These are phyloP conservation scores for Drosophila arawakana DNA, from an alignment of 1,140 invertebrate species.

Conservation along the genomic window DNA sequence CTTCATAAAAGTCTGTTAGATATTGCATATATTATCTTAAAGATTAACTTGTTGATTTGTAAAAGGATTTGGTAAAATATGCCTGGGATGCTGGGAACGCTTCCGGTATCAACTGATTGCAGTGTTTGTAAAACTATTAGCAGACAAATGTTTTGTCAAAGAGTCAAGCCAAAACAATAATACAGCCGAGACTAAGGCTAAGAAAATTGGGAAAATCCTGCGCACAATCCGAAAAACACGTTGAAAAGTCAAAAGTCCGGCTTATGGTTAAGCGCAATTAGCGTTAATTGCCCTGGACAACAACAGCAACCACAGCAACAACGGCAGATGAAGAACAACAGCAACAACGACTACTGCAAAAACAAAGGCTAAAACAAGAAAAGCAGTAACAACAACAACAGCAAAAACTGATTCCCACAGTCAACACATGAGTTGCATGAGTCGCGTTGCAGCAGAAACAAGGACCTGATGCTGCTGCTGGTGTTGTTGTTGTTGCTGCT, in stretches of 20 bases:
- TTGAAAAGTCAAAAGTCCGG: conserved; percentile 78
- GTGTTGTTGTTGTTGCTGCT: conserved; percentile 2
- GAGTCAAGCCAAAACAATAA: conserved; percentile 70
- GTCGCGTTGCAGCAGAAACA: conserved; percentile 18
- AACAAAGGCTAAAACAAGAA: conserved; percentile 31
- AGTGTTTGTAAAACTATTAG: conserved; percentile 17
- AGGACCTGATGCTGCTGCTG: conserved; percentile 23
- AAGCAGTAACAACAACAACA: conserved; percentile 27
- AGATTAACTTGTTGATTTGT: too few relatives aligned
- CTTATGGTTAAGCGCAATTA: conserved; percentile 78
- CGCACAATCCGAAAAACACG: conserved; percentile 69
- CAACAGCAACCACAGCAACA: conserved; percentile 36
- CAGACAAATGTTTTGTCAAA: conserved; percentile 40
- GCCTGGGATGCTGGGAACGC: not conserved
- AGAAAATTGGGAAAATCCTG: conserved; percentile 70
- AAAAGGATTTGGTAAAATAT: not conserved
- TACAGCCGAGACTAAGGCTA: conserved; percentile 37
- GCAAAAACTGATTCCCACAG: conserved; percentile 39
- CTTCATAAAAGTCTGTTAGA: too few relatives aligned
- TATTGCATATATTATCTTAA: too few relatives aligned
- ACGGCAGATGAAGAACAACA: conserved; percentile 10
- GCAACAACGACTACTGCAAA: conserved; percentile 31
- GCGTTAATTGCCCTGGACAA: conserved; percentile 71
- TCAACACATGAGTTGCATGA: conserved; percentile 40
- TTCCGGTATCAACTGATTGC: conserved; percentile 12